phyloP scores from a whole-genome alignment of 2,113 vertebrate genomes.

The Dicentrarchus labrax region DNA sequence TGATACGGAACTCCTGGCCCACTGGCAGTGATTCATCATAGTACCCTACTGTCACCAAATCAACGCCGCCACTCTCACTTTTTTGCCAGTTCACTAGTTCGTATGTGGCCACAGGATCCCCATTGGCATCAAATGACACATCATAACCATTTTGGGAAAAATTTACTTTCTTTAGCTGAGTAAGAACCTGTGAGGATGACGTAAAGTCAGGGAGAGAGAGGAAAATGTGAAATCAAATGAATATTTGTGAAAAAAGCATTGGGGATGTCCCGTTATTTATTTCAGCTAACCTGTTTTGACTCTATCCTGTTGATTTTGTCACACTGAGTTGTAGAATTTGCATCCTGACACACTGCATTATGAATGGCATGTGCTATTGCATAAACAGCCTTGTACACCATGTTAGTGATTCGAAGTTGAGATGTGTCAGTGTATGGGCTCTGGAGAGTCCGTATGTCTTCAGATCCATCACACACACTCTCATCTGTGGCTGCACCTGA shows the following conservation, averaged over 20 bases:
- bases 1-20: conserved; percentile 70
- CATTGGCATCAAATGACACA: not conserved
- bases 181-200: conserved; percentile 59
- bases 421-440: not conserved
- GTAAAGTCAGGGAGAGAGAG: not conserved
- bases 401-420: not conserved
- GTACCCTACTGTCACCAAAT: conserved; percentile 71
- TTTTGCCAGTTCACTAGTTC: not conserved
- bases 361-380: not conserved
- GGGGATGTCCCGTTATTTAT: not conserved
- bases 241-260: too few relatives aligned
- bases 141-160: not conserved
- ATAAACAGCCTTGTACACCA: not conserved
- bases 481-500: conserved; percentile 5
- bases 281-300: conserved; percentile 64
- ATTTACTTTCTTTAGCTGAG: not conserved
- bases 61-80: conserved; percentile 19
- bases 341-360: conserved; percentile 56
- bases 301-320: conserved; percentile 51
- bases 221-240: not conserved
- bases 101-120: not conserved
- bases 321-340: conserved; percentile 49
- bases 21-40: conserved; percentile 73
- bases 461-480: conserved; percentile 70
- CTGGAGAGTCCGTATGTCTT: conserved; percentile 65